Percentiles rank a stretch among this genome's conserved stretches.
phyloP scores from a whole-genome alignment of 2,113 vertebrate species.

The Melanotaenia duboulayi region DNA sequence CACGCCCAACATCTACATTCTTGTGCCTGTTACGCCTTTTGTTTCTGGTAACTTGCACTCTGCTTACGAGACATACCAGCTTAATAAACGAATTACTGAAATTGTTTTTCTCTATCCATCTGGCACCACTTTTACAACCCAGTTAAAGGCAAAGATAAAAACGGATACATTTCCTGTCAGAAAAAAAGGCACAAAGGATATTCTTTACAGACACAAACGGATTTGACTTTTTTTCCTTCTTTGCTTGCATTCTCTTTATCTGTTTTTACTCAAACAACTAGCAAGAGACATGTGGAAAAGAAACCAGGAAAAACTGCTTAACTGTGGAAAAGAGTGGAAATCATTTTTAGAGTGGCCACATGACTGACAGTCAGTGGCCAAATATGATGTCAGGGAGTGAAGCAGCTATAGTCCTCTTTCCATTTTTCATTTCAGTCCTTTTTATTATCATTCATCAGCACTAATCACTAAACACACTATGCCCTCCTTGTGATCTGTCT shows the following conservation, averaged over 20 bases:
- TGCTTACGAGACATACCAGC: slow-evolving; percentile 31
- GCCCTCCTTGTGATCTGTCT: slow-evolving; percentile 34
- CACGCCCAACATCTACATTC: slow-evolving; percentile 38
- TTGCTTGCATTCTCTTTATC: slow-evolving; percentile 19
- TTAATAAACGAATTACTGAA: slow-evolving; percentile 36
- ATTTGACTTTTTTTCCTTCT: slow-evolving; percentile 35
- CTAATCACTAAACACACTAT: slow-evolving; percentile 43
- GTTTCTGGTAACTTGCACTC: slow-evolving; percentile 47
- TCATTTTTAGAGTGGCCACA: slow-evolving; percentile 65
- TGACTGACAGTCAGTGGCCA: slow-evolving; percentile 55
- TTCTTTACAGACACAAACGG: background rate
- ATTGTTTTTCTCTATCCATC: slow-evolving; percentile 45
- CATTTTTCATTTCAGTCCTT: slow-evolving; percentile 13
- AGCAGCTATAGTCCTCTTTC: slow-evolving; percentile 34
- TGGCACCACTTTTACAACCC: background rate
- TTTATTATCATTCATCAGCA: slow-evolving; percentile 46
- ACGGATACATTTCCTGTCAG: background rate
- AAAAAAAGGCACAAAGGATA: background rate
- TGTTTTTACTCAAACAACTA: slow-evolving; percentile 56
- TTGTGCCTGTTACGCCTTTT: slow-evolving; percentile 5
- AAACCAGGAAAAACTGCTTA: slow-evolving; percentile 62
- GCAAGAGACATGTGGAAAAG: slow-evolving; percentile 64
- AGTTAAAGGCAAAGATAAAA: background rate
- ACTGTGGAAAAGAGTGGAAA: slow-evolving; percentile 74
- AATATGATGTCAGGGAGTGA: slow-evolving; percentile 73